A percentile compares a stretch with the other conserved stretches of the same genome.
These are phyloP conservation scores for Chalcis sispes DNA, from an alignment of 2,888 invertebrate genomes.

Conservation along the genomic window DNA sequence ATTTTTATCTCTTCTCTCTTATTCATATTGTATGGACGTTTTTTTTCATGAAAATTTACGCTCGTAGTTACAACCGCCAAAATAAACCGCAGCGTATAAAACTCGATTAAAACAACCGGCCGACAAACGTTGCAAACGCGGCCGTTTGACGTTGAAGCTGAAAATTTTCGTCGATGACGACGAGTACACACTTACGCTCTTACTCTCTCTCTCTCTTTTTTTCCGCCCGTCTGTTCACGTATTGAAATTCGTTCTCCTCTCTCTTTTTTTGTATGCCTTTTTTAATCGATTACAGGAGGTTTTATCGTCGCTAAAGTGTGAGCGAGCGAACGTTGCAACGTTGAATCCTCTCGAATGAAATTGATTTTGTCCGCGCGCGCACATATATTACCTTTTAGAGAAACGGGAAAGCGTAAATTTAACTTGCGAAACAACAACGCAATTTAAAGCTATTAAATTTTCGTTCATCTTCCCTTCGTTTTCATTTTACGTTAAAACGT, in stretches of 20 bases:
- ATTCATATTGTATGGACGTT: background rate
- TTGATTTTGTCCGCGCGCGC: background rate
- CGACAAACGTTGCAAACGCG: too few species aligned
- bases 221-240: background rate
- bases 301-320: conserved; percentile 24
- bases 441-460: too few species aligned
- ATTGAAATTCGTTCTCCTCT: conserved; percentile 16
- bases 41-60: conserved; percentile 22
- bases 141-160: conserved; percentile 33
- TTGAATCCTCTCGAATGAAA: background rate
- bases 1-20: conserved; percentile 16
- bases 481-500: too few species aligned
- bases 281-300: conserved; percentile 18
- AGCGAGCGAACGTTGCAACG: background rate
- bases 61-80: conserved; percentile 17
- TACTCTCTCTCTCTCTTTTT: background rate
- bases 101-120: conserved; percentile 36
- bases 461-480: too few species aligned
- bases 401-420: too few species aligned
- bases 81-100: conserved; percentile 45
- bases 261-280: conserved; percentile 1
- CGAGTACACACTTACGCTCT: too few species aligned
- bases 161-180: conserved; percentile 25
- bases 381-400: background rate
- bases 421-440: too few species aligned